A percentile compares a stretch with the other conserved stretches of the same genome.
Evolutionary conservation across 1,140 invertebrate genomes (phyloP).

Genomic region (Lordiphosa stackelbergi): DNA sequence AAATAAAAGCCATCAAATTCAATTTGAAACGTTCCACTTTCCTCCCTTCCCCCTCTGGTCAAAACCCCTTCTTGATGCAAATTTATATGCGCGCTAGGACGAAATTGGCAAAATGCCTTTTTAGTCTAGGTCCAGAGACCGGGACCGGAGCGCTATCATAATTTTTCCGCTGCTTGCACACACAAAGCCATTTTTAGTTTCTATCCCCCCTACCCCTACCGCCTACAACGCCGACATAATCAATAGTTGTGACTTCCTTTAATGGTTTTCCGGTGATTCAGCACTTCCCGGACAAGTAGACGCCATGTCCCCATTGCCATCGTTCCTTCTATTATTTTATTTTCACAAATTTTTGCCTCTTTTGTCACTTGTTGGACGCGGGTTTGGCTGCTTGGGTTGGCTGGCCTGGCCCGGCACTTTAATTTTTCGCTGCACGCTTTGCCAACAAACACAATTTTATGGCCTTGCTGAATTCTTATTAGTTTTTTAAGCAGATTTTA

Average conservation of each 20-base stretch:
- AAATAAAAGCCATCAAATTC: conserved; percentile 51
- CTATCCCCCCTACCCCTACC: too few relatives aligned
- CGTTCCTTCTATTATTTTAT: conserved; percentile 16
- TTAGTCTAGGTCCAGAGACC: conserved; percentile 3
- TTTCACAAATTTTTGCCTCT: conserved; percentile 31
- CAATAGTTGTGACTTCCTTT: conserved; percentile 69
- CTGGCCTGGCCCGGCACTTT: too few relatives aligned
- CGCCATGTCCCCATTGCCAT: conserved; percentile 5
- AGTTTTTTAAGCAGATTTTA: conserved; percentile 20
- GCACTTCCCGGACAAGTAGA: conserved; percentile 20
- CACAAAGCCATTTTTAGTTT: conserved; percentile 54
- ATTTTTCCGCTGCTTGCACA: conserved; percentile 57
- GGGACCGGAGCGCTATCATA: conserved; percentile 44
- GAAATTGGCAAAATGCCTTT: neutral
- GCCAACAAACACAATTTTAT: conserved; percentile 22
- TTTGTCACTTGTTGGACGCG: conserved; percentile 52
- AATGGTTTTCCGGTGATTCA: conserved; percentile 69
- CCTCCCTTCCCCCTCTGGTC: too few relatives aligned
- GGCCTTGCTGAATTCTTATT: conserved; percentile 27
- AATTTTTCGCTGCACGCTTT: neutral
- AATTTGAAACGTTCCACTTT: conserved; percentile 28
- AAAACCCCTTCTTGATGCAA: conserved; percentile 17
- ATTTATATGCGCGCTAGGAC: conserved; percentile 37
- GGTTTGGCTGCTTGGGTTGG: conserved; percentile 20
- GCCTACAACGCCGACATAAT: conserved; percentile 53